A percentile compares a stretch with the other conserved stretches of the same genome.
Evolutionary conservation across 2,797 vertebrate genomes (phyloP).

Genomic region (Scolopax rusticola): DNA sequence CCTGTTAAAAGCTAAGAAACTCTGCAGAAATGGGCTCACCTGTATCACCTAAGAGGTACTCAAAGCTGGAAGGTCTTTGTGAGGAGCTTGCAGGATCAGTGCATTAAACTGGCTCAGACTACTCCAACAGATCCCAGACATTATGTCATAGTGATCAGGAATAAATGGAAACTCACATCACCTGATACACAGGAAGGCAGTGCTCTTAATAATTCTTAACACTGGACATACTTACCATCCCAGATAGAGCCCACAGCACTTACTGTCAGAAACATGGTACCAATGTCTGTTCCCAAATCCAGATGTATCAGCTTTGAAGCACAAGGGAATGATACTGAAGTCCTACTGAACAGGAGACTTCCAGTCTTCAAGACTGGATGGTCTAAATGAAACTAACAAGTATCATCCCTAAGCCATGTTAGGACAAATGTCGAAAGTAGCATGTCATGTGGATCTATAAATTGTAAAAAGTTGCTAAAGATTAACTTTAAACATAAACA

Average conservation of each 20-base stretch:
- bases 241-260: neutral
- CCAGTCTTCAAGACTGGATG: too few relatives aligned
- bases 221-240: neutral
- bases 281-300: neutral
- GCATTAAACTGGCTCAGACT: neutral
- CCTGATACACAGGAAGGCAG: neutral
- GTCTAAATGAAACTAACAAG: neutral
- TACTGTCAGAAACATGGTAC: neutral
- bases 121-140: neutral
- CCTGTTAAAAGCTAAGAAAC: neutral
- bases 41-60: neutral
- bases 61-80: neutral
- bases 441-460: rapidly evolving
- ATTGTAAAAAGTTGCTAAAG: neutral
- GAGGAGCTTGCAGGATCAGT: neutral
- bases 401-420: rapidly evolving
- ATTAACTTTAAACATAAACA: neutral
- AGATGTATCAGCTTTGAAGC: neutral
- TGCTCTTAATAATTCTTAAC: neutral
- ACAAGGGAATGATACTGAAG: neutral
- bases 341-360: neutral
- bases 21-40: neutral
- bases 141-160: neutral
- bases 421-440: rapidly evolving
- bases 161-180: neutral